Base-by-base conservation (phyloP, 2,797 vertebrate species). In the Tapirus indicus region DNA sequence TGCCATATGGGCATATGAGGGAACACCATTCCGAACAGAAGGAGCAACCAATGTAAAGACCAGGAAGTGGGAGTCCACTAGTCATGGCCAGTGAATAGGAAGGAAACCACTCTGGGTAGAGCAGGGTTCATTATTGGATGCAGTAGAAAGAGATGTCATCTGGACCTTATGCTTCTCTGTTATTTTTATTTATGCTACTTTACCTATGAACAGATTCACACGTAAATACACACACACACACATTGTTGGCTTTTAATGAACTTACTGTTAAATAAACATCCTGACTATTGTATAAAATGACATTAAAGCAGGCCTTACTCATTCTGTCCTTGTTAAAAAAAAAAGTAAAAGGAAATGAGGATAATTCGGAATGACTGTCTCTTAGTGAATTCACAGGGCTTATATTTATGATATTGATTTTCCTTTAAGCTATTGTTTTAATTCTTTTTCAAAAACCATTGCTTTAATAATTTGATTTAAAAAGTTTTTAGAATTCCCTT, bases 381-480 rank as follows among this genome's bases (percentile, higher is more conserved):
- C 38, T 62, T 41, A 47, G 16, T 77, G 44, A 69, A 58, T 56
- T 91, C 38, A 64, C 7, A 52, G 32, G 8, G 4, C 17, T 21
- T 52, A n/a, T 71, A 75, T 89, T 85, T 88, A 83, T 23, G 7
- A 84, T 54, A 60, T 2, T 69, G 6, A 1, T 71, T 78, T 95
- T 80, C n/a, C 20, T 91, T 68, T 64, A 69, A 71, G 25, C 13
- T 72, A 56, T 89, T 64, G 68, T 69, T 91, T 74, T 49, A 60
- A 60, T 68, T 90, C 72, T 23, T 83, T 85, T 94, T 58, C 2
- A 49, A 69, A 83, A 54, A 58, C 1, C 1, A 60, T 27, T 32
- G 17, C 21, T 88, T 89, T 80, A 94, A 66, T n/a, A n/a, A 72
- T 72, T 87, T 71, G 9, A 74, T 68, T 96, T 95, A 38, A 44